Evolutionary conservation across 2,888 invertebrate genomes (phyloP).

Genomic region (Heliconius ethilla): DNA sequence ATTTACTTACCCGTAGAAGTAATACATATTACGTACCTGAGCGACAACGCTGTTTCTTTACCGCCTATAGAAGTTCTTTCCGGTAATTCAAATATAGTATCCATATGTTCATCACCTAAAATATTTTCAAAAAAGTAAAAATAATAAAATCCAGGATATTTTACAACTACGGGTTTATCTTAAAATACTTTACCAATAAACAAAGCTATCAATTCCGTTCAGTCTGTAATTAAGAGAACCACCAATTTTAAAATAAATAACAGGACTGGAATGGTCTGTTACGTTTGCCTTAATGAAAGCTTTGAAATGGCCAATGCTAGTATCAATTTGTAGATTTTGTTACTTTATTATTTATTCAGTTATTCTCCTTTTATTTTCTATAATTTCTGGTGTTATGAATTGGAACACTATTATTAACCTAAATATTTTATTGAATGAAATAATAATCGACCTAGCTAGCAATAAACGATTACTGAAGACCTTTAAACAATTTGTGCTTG

Average conservation of each 20-base stretch:
- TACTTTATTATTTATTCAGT: background rate
- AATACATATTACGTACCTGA: conserved; percentile 62
- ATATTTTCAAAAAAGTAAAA: conserved; percentile 8
- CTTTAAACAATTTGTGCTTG: background rate
- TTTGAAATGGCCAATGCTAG: conserved; percentile 10
- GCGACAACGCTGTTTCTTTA: conserved; percentile 76
- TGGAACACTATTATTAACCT: background rate
- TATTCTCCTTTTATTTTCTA: background rate
- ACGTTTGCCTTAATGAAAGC: conserved; percentile 25
- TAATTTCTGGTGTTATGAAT: background rate
- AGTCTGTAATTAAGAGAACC: conserved; percentile 22
- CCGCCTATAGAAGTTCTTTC: conserved; percentile 87
- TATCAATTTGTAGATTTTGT: conserved; percentile 13
- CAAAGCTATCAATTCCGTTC: conserved; percentile 27
- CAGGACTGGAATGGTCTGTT: conserved; percentile 4
- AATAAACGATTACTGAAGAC: background rate
- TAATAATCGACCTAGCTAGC: background rate
- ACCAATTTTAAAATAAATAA: conserved; percentile 34
- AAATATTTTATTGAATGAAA: background rate
- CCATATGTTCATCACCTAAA: conserved; percentile 82
- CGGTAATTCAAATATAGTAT: conserved; percentile 85
- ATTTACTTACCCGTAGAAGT: background rate
- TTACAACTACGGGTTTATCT: conserved; percentile 10
- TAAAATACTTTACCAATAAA: conserved; percentile 16
- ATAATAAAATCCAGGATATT: background rate